A percentile compares a stretch with the other conserved stretches of the same genome.
These are phyloP conservation scores for Patella ulyssiponensis DNA, from an alignment of 2,888 invertebrate genomes.

Conservation along the genomic window DNA sequence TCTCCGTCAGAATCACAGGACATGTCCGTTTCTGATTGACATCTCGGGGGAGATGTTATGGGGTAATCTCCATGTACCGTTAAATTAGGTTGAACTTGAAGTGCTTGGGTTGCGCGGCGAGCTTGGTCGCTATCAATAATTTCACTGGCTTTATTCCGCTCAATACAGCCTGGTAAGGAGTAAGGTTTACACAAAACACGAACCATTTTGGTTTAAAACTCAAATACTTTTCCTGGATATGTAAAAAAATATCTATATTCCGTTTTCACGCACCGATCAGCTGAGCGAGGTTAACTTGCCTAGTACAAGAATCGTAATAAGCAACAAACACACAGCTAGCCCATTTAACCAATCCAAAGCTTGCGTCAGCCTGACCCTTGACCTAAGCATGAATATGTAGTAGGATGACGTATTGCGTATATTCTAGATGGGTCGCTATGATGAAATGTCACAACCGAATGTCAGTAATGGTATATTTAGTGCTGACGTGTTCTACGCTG, in stretches of 20 bases:
- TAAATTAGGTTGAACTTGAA: not conserved
- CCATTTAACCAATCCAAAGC: slow-evolving; percentile 10
- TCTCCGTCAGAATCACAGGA: slow-evolving; percentile 6
- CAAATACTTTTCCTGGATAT: no score
- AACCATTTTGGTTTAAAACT: not conserved
- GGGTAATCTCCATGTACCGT: not conserved
- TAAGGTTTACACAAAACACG: not conserved
- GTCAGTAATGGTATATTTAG: slow-evolving; percentile 1
- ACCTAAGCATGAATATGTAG: not conserved
- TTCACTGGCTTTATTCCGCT: not conserved
- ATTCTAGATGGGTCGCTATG: slow-evolving; percentile 7
- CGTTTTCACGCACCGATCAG: not conserved
- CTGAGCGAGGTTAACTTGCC: slow-evolving; percentile 4
- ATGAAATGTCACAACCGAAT: not conserved
- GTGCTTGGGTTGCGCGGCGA: not conserved
- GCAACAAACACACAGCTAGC: not conserved
- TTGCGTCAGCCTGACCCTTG: slow-evolving; percentile 25
- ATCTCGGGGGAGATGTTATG: not conserved
- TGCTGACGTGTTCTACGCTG: not conserved
- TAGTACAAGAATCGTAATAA: slow-evolving; percentile 5
- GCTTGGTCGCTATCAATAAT: slow-evolving; percentile 5
- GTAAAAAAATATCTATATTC: no score
- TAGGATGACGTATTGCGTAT: not conserved
- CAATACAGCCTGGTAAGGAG: not conserved
- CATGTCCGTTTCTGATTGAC: slow-evolving; percentile 1